These are phyloP conservation scores for Meriones unguiculatus DNA, from an alignment of 2,113 vertebrate species.

Conservation along the genomic window DNA sequence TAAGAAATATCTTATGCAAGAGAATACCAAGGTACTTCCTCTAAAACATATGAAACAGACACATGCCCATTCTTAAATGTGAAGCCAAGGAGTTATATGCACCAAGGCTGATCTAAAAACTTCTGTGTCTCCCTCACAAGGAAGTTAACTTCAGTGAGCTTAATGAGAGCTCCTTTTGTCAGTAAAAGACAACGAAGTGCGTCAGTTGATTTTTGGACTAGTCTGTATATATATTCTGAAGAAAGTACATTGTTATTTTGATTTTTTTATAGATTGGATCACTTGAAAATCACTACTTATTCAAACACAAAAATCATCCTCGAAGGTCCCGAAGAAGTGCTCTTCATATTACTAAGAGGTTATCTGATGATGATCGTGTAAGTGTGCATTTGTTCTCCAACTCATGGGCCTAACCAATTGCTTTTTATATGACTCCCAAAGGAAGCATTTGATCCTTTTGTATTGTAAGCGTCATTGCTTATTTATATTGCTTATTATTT, in stretches of 20 bases:
- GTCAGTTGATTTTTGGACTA: constrained; percentile 50
- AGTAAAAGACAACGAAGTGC: neutral
- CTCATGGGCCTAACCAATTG: neutral
- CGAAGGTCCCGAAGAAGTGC: constrained; percentile 94
- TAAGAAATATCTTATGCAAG: constrained; percentile 9
- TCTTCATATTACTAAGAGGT: constrained; percentile 93
- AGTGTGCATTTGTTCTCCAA: constrained; percentile 67
- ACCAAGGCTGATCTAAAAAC: neutral
- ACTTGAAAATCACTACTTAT: constrained; percentile 96
- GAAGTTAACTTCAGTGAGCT: constrained; percentile 4
- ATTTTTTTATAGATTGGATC: constrained; percentile 93
- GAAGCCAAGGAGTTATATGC: neutral
- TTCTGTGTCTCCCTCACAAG: neutral
- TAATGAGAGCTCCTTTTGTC: constrained; percentile 35
- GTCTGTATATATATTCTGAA: neutral
- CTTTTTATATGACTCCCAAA: neutral
- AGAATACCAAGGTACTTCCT: neutral
- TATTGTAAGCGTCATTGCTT: neutral
- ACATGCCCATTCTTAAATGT: neutral
- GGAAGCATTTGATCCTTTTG: constrained; percentile 18
- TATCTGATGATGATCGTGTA: constrained; percentile 96
- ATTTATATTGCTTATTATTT: constrained; percentile 2
- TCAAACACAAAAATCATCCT: constrained; percentile 93
- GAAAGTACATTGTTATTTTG: constrained; percentile 47
- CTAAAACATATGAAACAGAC: constrained; percentile 34